These are phyloP conservation scores for Gobius niger DNA, from an alignment of 2,113 vertebrate genomes.

Conservation along the genomic window DNA sequence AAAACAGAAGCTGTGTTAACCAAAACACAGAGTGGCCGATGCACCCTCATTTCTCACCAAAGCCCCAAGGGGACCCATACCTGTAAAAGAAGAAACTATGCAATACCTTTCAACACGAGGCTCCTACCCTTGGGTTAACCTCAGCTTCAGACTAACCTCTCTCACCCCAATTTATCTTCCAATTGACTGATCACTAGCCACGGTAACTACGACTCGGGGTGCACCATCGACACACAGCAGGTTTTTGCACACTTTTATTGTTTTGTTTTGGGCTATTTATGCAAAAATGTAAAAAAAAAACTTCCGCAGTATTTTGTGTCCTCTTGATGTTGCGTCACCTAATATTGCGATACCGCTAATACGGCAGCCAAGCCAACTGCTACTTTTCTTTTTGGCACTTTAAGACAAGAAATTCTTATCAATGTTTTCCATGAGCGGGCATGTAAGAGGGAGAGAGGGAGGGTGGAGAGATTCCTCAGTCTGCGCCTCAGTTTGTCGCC, in stretches of 20 bases:
- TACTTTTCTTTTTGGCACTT: conserved; percentile 29
- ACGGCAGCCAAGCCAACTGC: background rate
- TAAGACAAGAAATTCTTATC: conserved; percentile 52
- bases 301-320: no score
- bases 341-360: no score
- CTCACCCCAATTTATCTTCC: conserved; percentile 56
- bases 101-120: conserved; percentile 57
- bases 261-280: no score
- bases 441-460: conserved; percentile 56
- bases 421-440: conserved; percentile 60
- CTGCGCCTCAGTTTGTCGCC: conserved; percentile 55
- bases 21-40: conserved; percentile 58
- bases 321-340: no score
- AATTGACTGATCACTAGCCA: conserved; percentile 60
- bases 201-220: background rate
- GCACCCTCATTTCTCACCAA: conserved; percentile 42
- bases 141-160: conserved; percentile 30
- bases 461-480: conserved; percentile 67
- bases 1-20: conserved; percentile 42
- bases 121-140: conserved; percentile 45
- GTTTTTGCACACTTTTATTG: no score
- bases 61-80: conserved; percentile 75
- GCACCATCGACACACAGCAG: no score
- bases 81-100: conserved; percentile 72
- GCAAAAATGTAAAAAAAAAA: no score